Evolutionary conservation across 2,888 invertebrate genomes (phyloP).

Genomic region (Cylloceria caligata): DNA sequence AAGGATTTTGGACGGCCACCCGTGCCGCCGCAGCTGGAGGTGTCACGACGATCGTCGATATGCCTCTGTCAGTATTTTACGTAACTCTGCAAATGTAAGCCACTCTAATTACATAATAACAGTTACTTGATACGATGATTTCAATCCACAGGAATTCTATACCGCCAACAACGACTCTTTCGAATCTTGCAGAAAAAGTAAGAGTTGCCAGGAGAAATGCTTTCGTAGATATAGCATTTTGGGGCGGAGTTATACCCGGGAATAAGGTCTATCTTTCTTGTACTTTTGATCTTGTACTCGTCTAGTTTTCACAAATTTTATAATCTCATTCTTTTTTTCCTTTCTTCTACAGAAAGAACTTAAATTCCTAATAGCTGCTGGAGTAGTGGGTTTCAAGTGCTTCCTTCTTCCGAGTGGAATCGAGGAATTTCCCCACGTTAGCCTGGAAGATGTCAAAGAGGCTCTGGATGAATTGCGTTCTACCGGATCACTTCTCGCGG

Average conservation of each 20-base stretch:
- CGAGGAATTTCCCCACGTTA: constrained; percentile 89
- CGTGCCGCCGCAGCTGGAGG: constrained; percentile 90
- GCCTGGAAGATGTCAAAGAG: constrained; percentile 86
- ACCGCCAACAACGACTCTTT: constrained; percentile 89
- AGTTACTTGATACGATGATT: too few relatives aligned
- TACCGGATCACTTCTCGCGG: constrained; percentile 88
- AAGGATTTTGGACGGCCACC: constrained; percentile 90
- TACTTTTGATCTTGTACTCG: background rate
- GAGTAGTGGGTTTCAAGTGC: constrained; percentile 91
- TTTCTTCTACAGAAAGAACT: constrained; percentile 85
- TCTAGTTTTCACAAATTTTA: background rate
- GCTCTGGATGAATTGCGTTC: constrained; percentile 87
- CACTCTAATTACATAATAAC: too few relatives aligned
- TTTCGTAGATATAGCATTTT: constrained; percentile 90
- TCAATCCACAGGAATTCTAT: constrained; percentile 87
- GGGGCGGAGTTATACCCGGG: constrained; percentile 91
- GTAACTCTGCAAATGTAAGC: too few relatives aligned
- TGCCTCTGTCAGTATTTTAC: constrained; percentile 87
- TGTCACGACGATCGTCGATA: constrained; percentile 90
- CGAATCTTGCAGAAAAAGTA: constrained; percentile 88
- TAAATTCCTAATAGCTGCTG: constrained; percentile 86
- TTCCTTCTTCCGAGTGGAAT: constrained; percentile 89
- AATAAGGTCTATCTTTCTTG: constrained; percentile 85
- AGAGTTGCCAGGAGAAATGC: constrained; percentile 86
- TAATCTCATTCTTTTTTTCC: background rate